Evolutionary conservation across 2,113 vertebrate genomes (phyloP), one percentile per base, ranked within the genome.

Genomic region (Sardina pilchardus): DNA sequence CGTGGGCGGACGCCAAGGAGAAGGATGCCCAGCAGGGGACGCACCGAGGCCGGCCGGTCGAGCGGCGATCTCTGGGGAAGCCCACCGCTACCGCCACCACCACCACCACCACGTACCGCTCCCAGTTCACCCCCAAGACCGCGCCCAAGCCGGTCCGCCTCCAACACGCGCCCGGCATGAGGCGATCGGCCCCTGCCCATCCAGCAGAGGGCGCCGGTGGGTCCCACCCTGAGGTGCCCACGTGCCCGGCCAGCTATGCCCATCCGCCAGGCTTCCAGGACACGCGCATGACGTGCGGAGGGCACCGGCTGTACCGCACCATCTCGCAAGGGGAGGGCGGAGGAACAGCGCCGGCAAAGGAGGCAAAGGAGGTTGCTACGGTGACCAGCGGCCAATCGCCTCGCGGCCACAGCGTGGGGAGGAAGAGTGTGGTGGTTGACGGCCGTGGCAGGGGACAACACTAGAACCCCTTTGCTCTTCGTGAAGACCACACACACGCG

Each of bases 191-290:
- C n/a, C n/a, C n/a, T 16, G 26, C 30, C 26, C 30, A 14, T 0
- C 71, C 36, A 0, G 86, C 85, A 0, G 63, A 36, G 30, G 44
- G 30, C 81, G 88, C 56, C 0, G 90, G 93, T 12, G 91, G n/a
- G n/a, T n/a, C 75, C 81, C 93, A 1, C 84, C 95, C 94, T 83
- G 89, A 93, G 3, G 8, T 0, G 39, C 85, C 84, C 0, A n/a
- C 92, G 36, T 91, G 89, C 83, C 89, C 90, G n/a, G 92, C 89
- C n/a, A 90, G 92, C 0, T 93, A 92, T 9, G 82, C 91, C 44
- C 30, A 89, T 1, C 83, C 92, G 45, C 91, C 91, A 0, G 83
- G 91, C 53, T 94, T 93, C 0, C 0, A 87, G n/a, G 92, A 92
- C 84, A 84, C 91, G n/a, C 89, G 89, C 87, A 86, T 4, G 0